Conservation (phyloP, 2,888 invertebrate genomes). For the Mantis religiosa region DNA sequence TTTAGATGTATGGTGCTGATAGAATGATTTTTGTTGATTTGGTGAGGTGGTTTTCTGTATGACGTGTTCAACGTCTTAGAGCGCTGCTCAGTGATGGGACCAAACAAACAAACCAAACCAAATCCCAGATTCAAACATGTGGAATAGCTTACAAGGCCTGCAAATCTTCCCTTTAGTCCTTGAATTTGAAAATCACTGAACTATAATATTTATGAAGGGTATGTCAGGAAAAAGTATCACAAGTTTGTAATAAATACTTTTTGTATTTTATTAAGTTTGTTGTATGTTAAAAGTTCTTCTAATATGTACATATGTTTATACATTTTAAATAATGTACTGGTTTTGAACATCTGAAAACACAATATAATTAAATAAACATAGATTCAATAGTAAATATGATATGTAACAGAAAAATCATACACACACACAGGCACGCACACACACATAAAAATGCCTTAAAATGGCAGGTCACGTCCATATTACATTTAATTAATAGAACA, state of each 20-base stretch:
- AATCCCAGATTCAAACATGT: no score
- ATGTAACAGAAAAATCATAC: not conserved
- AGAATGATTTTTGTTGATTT: no score
- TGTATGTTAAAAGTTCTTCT: not conserved
- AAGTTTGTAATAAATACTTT: not conserved
- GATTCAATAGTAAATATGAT: not conserved
- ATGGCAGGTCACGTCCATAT: not conserved
- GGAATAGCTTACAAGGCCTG: no score
- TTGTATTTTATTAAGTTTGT: not conserved
- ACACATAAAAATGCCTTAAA: not conserved
- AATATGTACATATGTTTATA: not conserved
- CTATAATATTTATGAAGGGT: not conserved
- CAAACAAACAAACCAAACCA: no score
- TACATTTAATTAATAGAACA: not conserved
- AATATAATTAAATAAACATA: not conserved
- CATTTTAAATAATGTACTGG: not conserved
- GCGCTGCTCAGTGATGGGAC: no score
- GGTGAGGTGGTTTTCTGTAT: no score
- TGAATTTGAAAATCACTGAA: no score
- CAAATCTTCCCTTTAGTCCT: no score
- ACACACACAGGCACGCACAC: no score
- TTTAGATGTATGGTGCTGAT: no score
- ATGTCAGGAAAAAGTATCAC: not conserved
- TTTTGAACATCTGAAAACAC: not conserved
- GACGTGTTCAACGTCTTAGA: no score